Evolutionary conservation across 2,113 vertebrate species (phyloP), one percentile per base, ranked within the genome.

Genomic region (Psilopogon haemacephalus): DNA sequence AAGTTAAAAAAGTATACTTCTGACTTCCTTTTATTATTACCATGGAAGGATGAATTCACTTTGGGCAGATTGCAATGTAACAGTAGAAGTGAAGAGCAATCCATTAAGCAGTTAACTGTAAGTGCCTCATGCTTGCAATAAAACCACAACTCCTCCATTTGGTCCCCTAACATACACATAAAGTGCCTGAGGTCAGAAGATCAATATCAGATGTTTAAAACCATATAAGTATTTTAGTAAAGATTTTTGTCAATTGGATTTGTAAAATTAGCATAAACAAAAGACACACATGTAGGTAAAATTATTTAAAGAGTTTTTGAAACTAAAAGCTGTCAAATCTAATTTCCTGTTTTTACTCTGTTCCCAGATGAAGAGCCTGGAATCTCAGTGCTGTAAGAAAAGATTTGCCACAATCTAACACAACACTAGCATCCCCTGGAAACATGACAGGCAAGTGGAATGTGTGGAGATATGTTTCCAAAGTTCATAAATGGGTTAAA

Each of bases 401-500:
- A 12, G 2, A 30, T 80, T 81, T 88, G n/a, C 71, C 65, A 58
- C 30, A 69, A 63, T 26, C 54, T 80, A 81, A 92, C 8, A 86
- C 40, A 90, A 28, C 14, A 46, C 18, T 32, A 46, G 19, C 27
- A 50, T 44, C 75, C 58, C 28, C 69, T 70, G 60, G 62, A 88
- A 90, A 81, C 11, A 16, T 11, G n/a, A 84, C 15, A 68, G 62
- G 23, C 72, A 62, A 35, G 5, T 3, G 23, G 42, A 77, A 79
- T 84, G 48, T 46, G 63, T 65, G 56, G 52, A 79, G 42, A 70
- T 7, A 3, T 32, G 30, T 72, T 86, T 72, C 55, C 44, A 72
- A 54, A 86, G 78, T 83, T 90, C 65, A 81, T 46, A 83, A 90
- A 86, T 28, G 50, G 67, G 75, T 95, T 94, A 86, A 96, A 86